A percentile compares a stretch with the other conserved stretches of the same genome.
These are phyloP conservation scores for Netelia virgata DNA, from an alignment of 2,888 invertebrate species.

Conservation along the genomic window DNA sequence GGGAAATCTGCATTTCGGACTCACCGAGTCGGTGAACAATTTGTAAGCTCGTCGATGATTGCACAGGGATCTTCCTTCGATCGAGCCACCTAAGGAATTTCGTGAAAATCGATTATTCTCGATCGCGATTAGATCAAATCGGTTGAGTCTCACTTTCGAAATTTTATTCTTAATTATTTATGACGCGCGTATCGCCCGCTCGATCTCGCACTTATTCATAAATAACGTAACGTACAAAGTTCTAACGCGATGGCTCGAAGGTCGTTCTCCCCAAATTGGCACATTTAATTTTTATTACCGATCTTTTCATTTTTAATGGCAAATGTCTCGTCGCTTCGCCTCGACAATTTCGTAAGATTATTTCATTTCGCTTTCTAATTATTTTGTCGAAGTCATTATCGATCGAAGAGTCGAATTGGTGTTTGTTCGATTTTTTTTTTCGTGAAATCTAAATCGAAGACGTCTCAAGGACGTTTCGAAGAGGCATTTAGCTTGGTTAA, in stretches of 20 bases:
- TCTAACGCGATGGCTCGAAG: too few relatives aligned
- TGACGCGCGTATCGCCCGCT: too few relatives aligned
- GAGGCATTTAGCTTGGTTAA: background rate
- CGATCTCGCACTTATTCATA: too few relatives aligned
- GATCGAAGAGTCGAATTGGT: background rate
- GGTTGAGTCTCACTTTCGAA: background rate
- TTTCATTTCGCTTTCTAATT: slow-evolving; percentile 7
- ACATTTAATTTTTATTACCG: background rate
- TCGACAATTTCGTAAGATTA: background rate
- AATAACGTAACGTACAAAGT: too few relatives aligned
- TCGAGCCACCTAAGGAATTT: slow-evolving; percentile 88
- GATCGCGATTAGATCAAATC: background rate
- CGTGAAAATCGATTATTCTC: slow-evolving; percentile 28
- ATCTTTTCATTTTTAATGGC: background rate
- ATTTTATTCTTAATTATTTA: background rate
- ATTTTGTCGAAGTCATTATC: background rate
- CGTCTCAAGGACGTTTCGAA: slow-evolving; percentile 6
- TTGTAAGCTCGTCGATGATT: slow-evolving; percentile 97
- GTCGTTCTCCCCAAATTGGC: background rate
- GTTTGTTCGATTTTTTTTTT: too few relatives aligned
- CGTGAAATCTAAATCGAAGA: background rate
- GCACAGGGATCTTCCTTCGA: slow-evolving; percentile 95
- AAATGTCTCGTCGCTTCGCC: background rate
- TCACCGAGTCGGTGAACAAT: slow-evolving; percentile 97
- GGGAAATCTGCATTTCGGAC: slow-evolving; percentile 95